A percentile compares a stretch with the other conserved stretches of the same genome.
Evolutionary conservation across 2,797 vertebrate genomes (phyloP).

Genomic region (Danionella dracula): DNA sequence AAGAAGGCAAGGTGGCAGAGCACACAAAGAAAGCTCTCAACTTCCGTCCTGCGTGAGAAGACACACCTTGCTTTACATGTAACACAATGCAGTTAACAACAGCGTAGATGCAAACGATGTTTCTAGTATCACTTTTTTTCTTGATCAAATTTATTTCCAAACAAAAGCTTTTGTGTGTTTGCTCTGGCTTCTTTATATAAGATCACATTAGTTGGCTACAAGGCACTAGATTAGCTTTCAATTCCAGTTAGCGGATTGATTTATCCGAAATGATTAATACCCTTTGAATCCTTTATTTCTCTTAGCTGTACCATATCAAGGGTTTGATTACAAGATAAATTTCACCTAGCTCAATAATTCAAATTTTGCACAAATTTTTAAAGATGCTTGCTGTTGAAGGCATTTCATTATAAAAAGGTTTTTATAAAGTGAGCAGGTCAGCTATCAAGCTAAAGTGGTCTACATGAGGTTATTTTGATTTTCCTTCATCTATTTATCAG

Average conservation of each 20-base stretch:
- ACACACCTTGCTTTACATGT: not conserved
- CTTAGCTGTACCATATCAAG: too few relatives aligned
- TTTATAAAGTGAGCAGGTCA: not conserved
- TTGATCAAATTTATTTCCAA: not conserved
- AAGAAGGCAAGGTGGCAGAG: slow-evolving; percentile 2
- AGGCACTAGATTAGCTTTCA: not conserved
- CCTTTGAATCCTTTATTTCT: too few relatives aligned
- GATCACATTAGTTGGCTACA: not conserved
- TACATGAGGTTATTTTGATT: too few relatives aligned
- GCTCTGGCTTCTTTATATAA: not conserved
- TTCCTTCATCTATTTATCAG: too few relatives aligned
- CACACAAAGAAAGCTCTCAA: not conserved
- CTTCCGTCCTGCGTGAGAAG: not conserved
- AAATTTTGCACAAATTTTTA: not conserved
- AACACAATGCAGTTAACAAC: slow-evolving; percentile 10
- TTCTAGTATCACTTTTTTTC: not conserved
- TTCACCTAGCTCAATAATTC: not conserved
- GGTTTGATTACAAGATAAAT: not conserved
- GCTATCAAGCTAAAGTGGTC: too few relatives aligned
- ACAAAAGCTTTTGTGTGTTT: not conserved
- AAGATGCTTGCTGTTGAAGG: not conserved
- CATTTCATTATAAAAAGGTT: not conserved
- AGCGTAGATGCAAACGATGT: not conserved
- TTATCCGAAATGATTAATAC: not conserved
- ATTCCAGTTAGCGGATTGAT: not conserved